Evolutionary conservation across 2,888 invertebrate genomes (phyloP).

Genomic region (Ecdyonurus torrentis): DNA sequence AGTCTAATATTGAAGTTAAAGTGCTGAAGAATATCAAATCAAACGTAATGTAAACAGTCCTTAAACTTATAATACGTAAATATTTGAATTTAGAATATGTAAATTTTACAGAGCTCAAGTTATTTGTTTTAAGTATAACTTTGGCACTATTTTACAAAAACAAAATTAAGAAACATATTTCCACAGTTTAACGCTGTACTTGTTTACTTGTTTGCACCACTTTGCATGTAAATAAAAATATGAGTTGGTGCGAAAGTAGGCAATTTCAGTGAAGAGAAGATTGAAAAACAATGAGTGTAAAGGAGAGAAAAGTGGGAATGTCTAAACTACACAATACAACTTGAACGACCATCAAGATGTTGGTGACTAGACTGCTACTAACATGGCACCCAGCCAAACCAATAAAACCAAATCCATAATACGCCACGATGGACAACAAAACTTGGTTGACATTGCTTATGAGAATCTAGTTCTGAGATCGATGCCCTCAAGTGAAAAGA

Average conservation of each 20-base stretch:
- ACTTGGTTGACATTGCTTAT: background rate
- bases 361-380: background rate
- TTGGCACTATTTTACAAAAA: too few relatives aligned
- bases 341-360: background rate
- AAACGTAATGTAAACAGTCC: too few relatives aligned
- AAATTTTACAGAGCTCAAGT: too few relatives aligned
- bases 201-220: too few relatives aligned
- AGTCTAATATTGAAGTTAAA: too few relatives aligned
- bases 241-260: background rate
- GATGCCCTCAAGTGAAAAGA: background rate
- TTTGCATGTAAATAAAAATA: background rate
- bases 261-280: background rate
- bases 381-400: background rate
- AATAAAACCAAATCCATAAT: background rate
- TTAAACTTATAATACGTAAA: too few relatives aligned
- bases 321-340: background rate
- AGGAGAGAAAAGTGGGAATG: background rate
- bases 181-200: too few relatives aligned
- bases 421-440: background rate
- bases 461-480: background rate
- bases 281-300: background rate
- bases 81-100: too few relatives aligned
- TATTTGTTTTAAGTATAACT: too few relatives aligned
- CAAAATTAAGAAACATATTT: too few relatives aligned
- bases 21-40: too few relatives aligned